These are phyloP conservation scores for Gonatopus flavifemur DNA, from an alignment of 1,140 invertebrate genomes.

Conservation along the genomic window DNA sequence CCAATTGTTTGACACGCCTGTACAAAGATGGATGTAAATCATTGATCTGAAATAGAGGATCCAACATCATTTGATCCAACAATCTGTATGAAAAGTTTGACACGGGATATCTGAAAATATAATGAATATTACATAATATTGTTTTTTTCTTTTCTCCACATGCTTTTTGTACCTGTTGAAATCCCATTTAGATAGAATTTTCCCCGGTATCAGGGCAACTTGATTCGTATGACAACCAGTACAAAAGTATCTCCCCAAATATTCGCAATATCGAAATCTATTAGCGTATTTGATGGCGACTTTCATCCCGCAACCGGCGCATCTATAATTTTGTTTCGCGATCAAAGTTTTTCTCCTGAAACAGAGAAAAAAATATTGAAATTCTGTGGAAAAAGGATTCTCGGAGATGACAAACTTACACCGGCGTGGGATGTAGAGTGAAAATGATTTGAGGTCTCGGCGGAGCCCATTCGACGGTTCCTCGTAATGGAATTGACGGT, in stretches of 20 bases:
- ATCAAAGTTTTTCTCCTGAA: slow-evolving; percentile 67
- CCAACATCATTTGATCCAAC: slow-evolving; percentile 73
- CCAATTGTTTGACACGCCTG: slow-evolving; percentile 64
- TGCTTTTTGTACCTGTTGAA: slow-evolving; percentile 61
- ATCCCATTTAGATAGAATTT: slow-evolving; percentile 63
- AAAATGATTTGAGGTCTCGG: slow-evolving; percentile 84
- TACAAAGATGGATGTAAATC: slow-evolving; percentile 73
- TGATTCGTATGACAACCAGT: slow-evolving; percentile 85
- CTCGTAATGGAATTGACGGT: slow-evolving; percentile 64
- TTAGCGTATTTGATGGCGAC: slow-evolving; percentile 72
- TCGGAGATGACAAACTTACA: slow-evolving; percentile 59
- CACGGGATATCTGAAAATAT: slow-evolving; percentile 68
- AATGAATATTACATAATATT: slow-evolving; percentile 1
- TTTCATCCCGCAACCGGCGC: slow-evolving; percentile 84
- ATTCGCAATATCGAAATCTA: slow-evolving; percentile 80
- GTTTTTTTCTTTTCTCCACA: background rate
- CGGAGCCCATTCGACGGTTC: slow-evolving; percentile 82
- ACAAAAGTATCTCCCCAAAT: slow-evolving; percentile 86
- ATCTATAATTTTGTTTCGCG: slow-evolving; percentile 78
- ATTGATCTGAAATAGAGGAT: slow-evolving; percentile 78
- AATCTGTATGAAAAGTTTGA: slow-evolving; percentile 80
- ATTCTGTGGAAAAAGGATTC: background rate
- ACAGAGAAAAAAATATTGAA: slow-evolving; percentile 34
- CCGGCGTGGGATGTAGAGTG: slow-evolving; percentile 69
- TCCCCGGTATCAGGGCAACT: slow-evolving; percentile 73